Conservation (phyloP, 2,113 vertebrate genomes). For the Hylia prasina region DNA sequence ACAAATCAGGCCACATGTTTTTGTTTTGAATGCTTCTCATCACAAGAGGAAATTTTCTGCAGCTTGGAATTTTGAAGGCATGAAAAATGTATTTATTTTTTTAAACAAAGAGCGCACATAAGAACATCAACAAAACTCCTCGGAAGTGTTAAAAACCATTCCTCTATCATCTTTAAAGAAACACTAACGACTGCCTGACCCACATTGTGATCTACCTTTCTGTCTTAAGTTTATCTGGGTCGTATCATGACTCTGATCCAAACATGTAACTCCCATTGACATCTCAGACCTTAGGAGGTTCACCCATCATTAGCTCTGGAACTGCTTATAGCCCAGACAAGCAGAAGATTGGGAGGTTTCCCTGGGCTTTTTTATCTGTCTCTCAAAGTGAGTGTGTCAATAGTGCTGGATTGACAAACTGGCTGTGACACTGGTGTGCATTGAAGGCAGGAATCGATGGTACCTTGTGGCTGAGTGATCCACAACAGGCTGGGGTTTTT, state of each 20-base stretch:
- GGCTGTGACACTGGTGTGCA: slow-evolving; percentile 20
- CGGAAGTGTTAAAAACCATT: slow-evolving; percentile 55
- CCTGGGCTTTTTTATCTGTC: not conserved
- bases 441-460: not conserved
- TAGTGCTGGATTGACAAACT: slow-evolving; percentile 17
- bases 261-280: not conserved
- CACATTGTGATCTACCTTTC: slow-evolving; percentile 55
- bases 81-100: slow-evolving; percentile 70
- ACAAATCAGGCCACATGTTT: slow-evolving; percentile 78
- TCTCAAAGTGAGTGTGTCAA: not conserved
- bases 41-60: slow-evolving; percentile 77
- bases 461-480: not conserved
- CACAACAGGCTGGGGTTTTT: not conserved
- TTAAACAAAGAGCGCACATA: slow-evolving; percentile 63
- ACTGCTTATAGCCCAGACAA: not conserved
- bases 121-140: slow-evolving; percentile 67
- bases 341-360: slow-evolving; percentile 2
- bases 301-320: slow-evolving; percentile 36
- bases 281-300: slow-evolving; percentile 47
- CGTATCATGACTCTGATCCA: not conserved
- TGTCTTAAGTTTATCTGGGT: slow-evolving; percentile 10
- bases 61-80: slow-evolving; percentile 76
- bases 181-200: not conserved
- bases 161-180: slow-evolving; percentile 55
- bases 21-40: slow-evolving; percentile 80